Evolutionary conservation across 2,888 invertebrate species (phyloP), one percentile per base, ranked within the genome.

Genomic region (Nephrocerus scutellatus): DNA sequence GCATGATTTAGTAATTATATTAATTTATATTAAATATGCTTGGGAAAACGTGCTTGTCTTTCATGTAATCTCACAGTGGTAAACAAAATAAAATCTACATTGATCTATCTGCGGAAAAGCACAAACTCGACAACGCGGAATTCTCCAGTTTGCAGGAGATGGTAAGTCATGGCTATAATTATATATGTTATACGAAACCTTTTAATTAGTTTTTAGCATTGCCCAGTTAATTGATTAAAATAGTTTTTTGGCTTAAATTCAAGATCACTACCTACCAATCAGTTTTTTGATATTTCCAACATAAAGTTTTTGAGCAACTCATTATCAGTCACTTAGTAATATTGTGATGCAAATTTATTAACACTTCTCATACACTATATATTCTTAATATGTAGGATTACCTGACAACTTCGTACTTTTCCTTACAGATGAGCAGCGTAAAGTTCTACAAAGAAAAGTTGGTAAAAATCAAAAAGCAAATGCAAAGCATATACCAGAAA

Each of bases 21-120:
- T 7, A n/a, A 9, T 9, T 21, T n/a, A 21, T 21, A 9, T 19
- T 23, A 9, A 15, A 3, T 15, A 7, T 4, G 7, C 28, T 10
- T 6, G 19, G 20, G 12, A 15, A 26, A n/a, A 12, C 16, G 39
- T 13, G 24, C 7, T 39, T 9, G 14, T 33, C 9, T 6, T 4
- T 20, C 13, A 19, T 25, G n/a, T n/a, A n/a, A n/a, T n/a, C 19
- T 41, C 47, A 2, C 35, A 67, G 67, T 33, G 57, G 57, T 4
- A 66, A 63, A 21, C 67, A 67, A 41, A 65, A 66, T 34, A 66
- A 61, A 51, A 59, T 66, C 28, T 64, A 63, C 44, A 59, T 65
- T 36, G 65, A 67, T 44, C 42, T 67, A 20, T 64, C 63, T 19
- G 54, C 56, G 8, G 65, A 65, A 37, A 67, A 66, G 41, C 60